Conservation (phyloP, 2,888 invertebrate species). For the Lymantria dispar region DNA sequence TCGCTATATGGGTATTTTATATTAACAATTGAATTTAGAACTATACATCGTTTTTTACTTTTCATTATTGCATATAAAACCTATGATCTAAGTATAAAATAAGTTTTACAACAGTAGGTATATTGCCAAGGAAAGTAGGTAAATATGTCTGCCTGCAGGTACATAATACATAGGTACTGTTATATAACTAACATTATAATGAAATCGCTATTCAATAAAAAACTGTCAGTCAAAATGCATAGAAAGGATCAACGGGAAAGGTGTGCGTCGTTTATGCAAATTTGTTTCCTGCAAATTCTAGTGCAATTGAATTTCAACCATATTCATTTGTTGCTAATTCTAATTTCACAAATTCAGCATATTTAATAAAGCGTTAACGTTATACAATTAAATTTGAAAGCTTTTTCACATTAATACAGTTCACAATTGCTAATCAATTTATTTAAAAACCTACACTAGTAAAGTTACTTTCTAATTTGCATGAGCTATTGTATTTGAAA, state of each 20-base stretch:
- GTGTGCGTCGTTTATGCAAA: conserved; percentile 77
- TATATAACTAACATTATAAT: conserved; percentile 21
- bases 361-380: conserved; percentile 53
- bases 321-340: conserved; percentile 21
- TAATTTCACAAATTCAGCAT: conserved; percentile 11
- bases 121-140: conserved; percentile 2
- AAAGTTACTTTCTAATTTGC: conserved; percentile 69
- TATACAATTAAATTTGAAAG: conserved; percentile 44
- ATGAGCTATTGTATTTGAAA: conserved; percentile 75
- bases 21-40: too few species aligned
- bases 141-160: conserved; percentile 11
- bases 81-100: too few species aligned
- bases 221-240: conserved; percentile 77
- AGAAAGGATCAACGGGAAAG: conserved; percentile 72
- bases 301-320: conserved; percentile 29
- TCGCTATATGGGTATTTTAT: too few species aligned
- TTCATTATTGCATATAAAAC: too few species aligned
- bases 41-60: too few species aligned
- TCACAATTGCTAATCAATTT: conserved; percentile 34
- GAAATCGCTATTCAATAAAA: conserved; percentile 47
- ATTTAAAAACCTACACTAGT: conserved; percentile 36
- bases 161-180: background rate
- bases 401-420: conserved; percentile 41
- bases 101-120: too few species aligned
- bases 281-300: conserved; percentile 46